These are phyloP conservation scores for Silurus glanis DNA, from an alignment of 2,113 vertebrate species.

Conservation along the genomic window DNA sequence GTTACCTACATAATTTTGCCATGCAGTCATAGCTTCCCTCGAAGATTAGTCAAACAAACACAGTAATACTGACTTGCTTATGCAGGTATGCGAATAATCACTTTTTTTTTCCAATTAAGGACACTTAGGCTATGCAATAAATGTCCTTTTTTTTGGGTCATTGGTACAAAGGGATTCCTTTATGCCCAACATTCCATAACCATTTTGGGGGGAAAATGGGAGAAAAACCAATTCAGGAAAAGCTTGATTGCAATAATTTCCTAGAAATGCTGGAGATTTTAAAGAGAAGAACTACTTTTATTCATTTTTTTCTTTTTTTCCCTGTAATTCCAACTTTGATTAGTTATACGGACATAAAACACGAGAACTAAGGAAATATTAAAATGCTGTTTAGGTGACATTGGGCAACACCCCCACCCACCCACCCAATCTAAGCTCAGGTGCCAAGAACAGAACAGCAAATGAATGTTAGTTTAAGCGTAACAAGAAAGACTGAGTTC, in stretches of 20 bases:
- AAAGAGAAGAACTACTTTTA: neutral
- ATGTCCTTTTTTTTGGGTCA: neutral
- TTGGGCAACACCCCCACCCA: neutral
- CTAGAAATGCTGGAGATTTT: neutral
- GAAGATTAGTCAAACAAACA: slow-evolving; percentile 21
- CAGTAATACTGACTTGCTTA: neutral
- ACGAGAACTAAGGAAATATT: neutral
- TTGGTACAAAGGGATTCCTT: neutral
- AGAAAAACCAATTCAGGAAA: neutral
- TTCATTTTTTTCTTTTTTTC: neutral
- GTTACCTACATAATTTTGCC: neutral
- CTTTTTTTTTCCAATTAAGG: neutral
- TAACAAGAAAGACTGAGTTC: neutral
- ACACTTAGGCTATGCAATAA: neutral
- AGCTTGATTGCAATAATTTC: neutral
- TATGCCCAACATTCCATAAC: neutral
- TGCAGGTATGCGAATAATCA: neutral
- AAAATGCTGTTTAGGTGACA: neutral
- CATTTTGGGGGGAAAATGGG: neutral
- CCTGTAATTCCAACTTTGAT: neutral
- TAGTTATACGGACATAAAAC: neutral
- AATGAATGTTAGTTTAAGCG: neutral
- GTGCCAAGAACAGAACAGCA: neutral
- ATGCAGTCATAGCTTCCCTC: slow-evolving; percentile 21
- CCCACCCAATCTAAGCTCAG: too few species aligned